Conservation (phyloP, 2,113 vertebrate genomes). For the Micronycteris hirsuta region DNA sequence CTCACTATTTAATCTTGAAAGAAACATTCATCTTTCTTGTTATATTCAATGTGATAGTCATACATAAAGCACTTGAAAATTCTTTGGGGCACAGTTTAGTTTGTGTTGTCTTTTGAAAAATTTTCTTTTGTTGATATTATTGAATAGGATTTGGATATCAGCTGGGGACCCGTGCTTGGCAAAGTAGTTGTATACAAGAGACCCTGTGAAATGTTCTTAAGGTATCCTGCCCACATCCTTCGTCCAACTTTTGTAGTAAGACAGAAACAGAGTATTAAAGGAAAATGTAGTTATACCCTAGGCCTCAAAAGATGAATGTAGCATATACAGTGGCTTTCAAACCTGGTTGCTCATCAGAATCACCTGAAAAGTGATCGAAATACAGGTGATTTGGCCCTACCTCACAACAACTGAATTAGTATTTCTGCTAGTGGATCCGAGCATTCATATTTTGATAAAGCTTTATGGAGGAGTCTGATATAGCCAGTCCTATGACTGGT, state of each 20-base stretch:
- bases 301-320: not conserved
- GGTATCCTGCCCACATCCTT: not conserved
- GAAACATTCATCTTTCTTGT: not conserved
- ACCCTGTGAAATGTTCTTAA: not conserved
- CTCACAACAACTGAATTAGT: not conserved
- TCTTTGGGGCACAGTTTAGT: slow-evolving; percentile 5
- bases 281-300: not conserved
- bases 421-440: not conserved
- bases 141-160: not conserved
- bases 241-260: not conserved
- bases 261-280: not conserved
- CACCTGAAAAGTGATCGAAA: not conserved
- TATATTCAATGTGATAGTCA: not conserved
- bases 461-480: not conserved
- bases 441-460: slow-evolving; percentile 17
- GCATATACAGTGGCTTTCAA: not conserved
- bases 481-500: not conserved
- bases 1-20: slow-evolving; percentile 29
- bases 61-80: slow-evolving; percentile 39
- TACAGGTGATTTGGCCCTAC: not conserved
- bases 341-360: not conserved
- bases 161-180: not conserved
- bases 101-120: slow-evolving; percentile 32
- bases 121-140: slow-evolving; percentile 28
- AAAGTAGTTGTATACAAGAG: slow-evolving; percentile 18